Conservation (phyloP, 2,113 vertebrate genomes). For the Chrysemys picta region DNA sequence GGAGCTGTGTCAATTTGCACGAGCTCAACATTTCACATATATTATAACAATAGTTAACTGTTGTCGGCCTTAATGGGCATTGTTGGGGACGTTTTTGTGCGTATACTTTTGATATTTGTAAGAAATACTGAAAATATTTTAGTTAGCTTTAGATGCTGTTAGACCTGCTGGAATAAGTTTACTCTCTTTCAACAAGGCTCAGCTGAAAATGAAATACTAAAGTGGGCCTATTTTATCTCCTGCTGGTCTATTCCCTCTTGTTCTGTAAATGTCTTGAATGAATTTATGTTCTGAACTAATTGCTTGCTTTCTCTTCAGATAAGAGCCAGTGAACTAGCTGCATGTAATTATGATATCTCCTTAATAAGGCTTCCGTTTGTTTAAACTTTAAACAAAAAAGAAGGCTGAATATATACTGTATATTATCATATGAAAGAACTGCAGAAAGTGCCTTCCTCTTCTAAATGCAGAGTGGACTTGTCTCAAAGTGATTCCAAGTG, state of each 20-base stretch:
- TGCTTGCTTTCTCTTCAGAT: slow-evolving; percentile 77
- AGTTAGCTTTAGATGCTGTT: neutral
- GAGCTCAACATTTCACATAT: fast-evolving
- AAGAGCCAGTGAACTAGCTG: slow-evolving; percentile 74
- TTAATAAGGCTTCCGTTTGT: slow-evolving; percentile 76
- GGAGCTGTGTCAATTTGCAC: neutral
- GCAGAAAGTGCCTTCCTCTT: slow-evolving; percentile 51
- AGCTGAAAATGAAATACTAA: slow-evolving; percentile 21
- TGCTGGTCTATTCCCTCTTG: slow-evolving; percentile 32
- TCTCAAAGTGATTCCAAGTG: slow-evolving; percentile 68
- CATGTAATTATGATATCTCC: slow-evolving; percentile 76
- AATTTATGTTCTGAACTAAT: slow-evolving; percentile 71
- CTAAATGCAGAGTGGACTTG: slow-evolving; percentile 61
- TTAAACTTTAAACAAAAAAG: slow-evolving; percentile 69
- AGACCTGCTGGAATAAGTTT: slow-evolving; percentile 4
- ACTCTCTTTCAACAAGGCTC: neutral
- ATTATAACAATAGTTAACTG: neutral
- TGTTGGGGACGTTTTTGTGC: neutral
- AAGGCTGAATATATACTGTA: slow-evolving; percentile 74
- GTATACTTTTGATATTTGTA: neutral
- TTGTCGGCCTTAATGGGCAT: neutral
- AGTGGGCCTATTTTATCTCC: slow-evolving; percentile 11
- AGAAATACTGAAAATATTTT: neutral
- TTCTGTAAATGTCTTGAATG: slow-evolving; percentile 62
- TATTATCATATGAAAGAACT: slow-evolving; percentile 80